Conservation (phyloP, 1,140 invertebrate species). For the Panulirus ornatus region DNA sequence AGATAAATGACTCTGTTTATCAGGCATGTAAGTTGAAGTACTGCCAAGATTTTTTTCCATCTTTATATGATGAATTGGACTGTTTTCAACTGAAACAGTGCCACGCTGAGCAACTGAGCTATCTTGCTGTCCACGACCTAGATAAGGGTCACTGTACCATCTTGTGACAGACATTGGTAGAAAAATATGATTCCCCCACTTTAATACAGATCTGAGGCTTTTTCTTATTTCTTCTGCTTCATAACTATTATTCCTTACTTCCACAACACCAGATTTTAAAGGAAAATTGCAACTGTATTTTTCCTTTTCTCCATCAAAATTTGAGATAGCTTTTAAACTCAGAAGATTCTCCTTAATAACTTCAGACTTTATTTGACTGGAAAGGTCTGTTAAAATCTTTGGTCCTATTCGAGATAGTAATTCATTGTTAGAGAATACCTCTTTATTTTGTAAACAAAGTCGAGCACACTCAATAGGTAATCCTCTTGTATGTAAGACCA, state of each 20-base stretch:
- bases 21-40: conserved; percentile 25
- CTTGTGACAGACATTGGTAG: conserved; percentile 20
- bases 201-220: conserved; percentile 10
- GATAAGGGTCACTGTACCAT: conserved; percentile 56
- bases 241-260: conserved; percentile 35
- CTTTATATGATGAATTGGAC: conserved; percentile 10
- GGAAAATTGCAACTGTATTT: neutral
- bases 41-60: neutral
- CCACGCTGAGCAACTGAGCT: neutral
- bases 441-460: conserved; percentile 34
- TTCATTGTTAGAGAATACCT: conserved; percentile 33
- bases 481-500: conserved; percentile 40
- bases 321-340: neutral
- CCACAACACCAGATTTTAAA: conserved; percentile 2
- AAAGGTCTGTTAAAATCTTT: conserved; percentile 54
- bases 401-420: conserved; percentile 41
- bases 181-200: neutral
- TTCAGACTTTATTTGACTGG: conserved; percentile 1
- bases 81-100: conserved; percentile 31
- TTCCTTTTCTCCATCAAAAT: conserved; percentile 10
- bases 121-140: neutral
- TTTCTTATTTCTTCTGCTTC: conserved; percentile 34
- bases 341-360: conserved; percentile 21
- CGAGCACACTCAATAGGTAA: conserved; percentile 30
- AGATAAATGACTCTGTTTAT: conserved; percentile 14